Evolutionary conservation across 2,888 invertebrate species (phyloP), one percentile per base, ranked within the genome.

Genomic region (Machimus atricapillus): DNA sequence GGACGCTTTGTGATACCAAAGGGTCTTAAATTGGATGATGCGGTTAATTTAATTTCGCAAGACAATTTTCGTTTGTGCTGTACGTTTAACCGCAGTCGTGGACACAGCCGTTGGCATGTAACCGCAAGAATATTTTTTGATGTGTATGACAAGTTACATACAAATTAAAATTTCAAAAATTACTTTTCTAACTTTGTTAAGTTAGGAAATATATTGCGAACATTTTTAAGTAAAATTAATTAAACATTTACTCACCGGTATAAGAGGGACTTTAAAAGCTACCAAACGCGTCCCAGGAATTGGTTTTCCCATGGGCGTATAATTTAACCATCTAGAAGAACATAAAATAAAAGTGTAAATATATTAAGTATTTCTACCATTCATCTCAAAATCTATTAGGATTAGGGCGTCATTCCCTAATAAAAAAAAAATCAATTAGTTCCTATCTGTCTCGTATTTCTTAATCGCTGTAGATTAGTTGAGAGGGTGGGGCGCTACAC

Each of bases 251-350:
- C 92, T 93, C 91, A 92, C 92, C 90, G 90, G 56, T n/a, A 73
- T 92, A 76, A 95, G 91, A 19, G 95, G 95, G 87, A 94, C 94
- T 90, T 95, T 95, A 90, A 94, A 94, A 56, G 94, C 93, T 89
- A 95, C 92, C 89, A 95, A 94, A 31, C 94, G 92, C 2, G 94
- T 94, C 9, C 94, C 94, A 2, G 92, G 91, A 43, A 95, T 92
- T 8, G 91, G 91, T 37, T 91, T 89, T 2, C 94, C 94, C 86
- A 94, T 90, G 2, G 93, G 90, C 43, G 87, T 90, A 87, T 93
- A 93, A 9, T 91, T 87, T 40, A 91, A 89, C 93, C 93, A 93
- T 89, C 93, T 93, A 89, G 16, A 91, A 90, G 43, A 88, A 43
- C 81, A 56, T 46, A 40, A 23, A 23, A 40, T 37, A 40, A 78